A percentile compares a stretch with the other conserved stretches of the same genome.
phyloP scores from a whole-genome alignment of 2,113 vertebrate genomes.

The Castor canadensis region DNA sequence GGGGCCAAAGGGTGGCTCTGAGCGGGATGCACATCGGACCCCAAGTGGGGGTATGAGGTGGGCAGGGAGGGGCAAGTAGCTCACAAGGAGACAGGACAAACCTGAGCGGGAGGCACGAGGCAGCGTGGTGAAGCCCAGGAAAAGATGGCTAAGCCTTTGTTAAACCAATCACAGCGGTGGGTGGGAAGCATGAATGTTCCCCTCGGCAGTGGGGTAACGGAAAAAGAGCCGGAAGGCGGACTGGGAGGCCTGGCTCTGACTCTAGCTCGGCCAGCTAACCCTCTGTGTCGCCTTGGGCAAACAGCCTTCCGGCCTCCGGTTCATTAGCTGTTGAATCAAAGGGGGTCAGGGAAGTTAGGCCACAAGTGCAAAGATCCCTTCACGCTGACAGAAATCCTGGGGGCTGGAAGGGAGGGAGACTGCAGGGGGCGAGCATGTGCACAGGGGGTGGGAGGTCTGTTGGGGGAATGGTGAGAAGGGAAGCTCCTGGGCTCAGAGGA shows the following conservation, averaged over 20 bases:
- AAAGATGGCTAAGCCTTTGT: constrained; percentile 20
- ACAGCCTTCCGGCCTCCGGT: constrained; percentile 25
- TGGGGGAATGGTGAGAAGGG: background rate
- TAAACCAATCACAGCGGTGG: background rate
- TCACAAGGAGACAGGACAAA: constrained; percentile 56
- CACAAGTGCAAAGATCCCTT: background rate
- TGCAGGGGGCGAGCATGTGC: background rate
- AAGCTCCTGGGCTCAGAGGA: background rate
- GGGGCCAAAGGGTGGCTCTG: background rate
- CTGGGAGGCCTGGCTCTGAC: constrained; percentile 1
- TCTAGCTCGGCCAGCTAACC: constrained; percentile 46
- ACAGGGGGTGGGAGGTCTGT: background rate
- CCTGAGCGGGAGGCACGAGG: constrained; percentile 49
- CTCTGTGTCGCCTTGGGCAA: constrained; percentile 48
- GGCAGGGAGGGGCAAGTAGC: constrained; percentile 5
- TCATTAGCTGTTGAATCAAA: constrained; percentile 32
- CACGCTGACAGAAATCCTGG: background rate
- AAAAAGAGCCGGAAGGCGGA: background rate
- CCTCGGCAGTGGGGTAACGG: constrained; percentile 17
- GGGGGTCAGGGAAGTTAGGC: background rate
- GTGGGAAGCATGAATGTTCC: constrained; percentile 27
- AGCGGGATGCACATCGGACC: background rate
- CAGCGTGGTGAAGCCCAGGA: constrained; percentile 43
- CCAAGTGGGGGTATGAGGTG: background rate
- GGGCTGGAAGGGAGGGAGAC: background rate